Percentiles rank a stretch among this genome's conserved stretches.
Conservation (phyloP, 2,113 vertebrate species). For the Oryzias woworae region DNA sequence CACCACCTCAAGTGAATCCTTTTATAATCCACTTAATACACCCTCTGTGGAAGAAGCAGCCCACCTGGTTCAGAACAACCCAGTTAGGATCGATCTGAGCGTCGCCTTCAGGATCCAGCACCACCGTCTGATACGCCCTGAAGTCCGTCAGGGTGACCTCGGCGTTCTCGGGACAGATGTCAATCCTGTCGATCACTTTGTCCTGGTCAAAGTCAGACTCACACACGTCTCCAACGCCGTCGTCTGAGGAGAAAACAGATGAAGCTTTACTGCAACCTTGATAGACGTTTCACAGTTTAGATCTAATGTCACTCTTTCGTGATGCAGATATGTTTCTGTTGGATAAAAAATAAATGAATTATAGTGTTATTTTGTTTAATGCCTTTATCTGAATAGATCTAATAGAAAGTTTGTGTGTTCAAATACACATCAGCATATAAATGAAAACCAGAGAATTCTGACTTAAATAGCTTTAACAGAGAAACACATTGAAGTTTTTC, state of each 20-base stretch:
- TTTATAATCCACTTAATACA: not conserved
- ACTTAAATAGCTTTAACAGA: too few relatives aligned
- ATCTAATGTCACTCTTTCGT: too few relatives aligned
- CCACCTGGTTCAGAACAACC: conserved; percentile 96
- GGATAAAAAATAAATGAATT: too few relatives aligned
- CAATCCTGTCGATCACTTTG: conserved; percentile 92
- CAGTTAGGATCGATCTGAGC: conserved; percentile 99
- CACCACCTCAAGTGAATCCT: not conserved
- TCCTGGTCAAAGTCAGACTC: conserved; percentile 97
- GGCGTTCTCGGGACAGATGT: conserved; percentile 96
- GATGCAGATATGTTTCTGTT: too few relatives aligned
- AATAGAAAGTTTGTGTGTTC: too few relatives aligned
- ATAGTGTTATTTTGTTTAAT: too few relatives aligned
- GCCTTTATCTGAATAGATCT: too few relatives aligned
- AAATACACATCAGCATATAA: too few relatives aligned
- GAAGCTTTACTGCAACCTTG: too few relatives aligned
- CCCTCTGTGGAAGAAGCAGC: not conserved
- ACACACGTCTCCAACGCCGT: conserved; percentile 92
- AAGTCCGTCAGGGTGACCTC: conserved; percentile 98
- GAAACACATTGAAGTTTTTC: too few relatives aligned
- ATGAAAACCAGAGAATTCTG: too few relatives aligned
- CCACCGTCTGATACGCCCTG: conserved; percentile 96
- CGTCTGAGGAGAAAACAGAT: conserved; percentile 70
- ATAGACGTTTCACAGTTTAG: not conserved
- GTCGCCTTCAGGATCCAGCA: conserved; percentile 96